These are phyloP conservation scores for Pseudomyrmex dendroicus DNA, from an alignment of 1,140 invertebrate genomes.

Conservation along the genomic window DNA sequence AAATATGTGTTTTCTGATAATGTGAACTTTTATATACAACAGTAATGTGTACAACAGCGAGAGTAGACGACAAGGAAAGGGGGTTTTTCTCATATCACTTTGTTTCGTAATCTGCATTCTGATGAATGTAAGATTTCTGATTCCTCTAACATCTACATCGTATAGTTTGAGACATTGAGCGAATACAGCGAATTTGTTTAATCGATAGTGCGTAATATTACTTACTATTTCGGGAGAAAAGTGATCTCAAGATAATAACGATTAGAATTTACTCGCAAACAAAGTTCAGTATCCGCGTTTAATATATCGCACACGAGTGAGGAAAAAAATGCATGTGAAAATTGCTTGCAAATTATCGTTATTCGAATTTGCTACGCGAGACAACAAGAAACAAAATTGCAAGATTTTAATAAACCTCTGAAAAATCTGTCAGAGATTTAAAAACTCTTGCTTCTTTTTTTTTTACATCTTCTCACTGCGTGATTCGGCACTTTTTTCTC, in stretches of 20 bases:
- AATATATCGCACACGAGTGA: no score
- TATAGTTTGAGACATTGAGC: constrained; percentile 52
- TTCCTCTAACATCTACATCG: constrained; percentile 46
- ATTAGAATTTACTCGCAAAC: constrained; percentile 17
- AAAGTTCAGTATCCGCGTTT: background rate
- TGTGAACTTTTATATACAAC: no score
- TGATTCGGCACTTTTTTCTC: constrained; percentile 23
- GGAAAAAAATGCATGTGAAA: constrained; percentile 14
- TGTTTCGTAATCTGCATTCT: constrained; percentile 1
- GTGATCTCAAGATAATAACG: constrained; percentile 17
- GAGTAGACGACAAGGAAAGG: background rate
- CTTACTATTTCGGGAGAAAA: constrained; percentile 46
- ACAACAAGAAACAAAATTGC: background rate
- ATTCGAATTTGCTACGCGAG: background rate
- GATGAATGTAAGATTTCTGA: constrained; percentile 33
- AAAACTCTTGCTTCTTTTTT: background rate
- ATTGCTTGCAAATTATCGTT: background rate
- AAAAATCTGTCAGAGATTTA: background rate
- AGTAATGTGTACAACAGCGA: no score
- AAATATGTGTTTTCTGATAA: constrained; percentile 30
- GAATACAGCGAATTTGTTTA: constrained; percentile 45
- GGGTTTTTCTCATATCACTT: background rate
- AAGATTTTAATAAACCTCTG: background rate
- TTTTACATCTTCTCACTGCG: background rate
- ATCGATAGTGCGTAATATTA: constrained; percentile 51